Evolutionary conservation across 2,797 vertebrate genomes (phyloP).

Genomic region (Lerista edwardsae): DNA sequence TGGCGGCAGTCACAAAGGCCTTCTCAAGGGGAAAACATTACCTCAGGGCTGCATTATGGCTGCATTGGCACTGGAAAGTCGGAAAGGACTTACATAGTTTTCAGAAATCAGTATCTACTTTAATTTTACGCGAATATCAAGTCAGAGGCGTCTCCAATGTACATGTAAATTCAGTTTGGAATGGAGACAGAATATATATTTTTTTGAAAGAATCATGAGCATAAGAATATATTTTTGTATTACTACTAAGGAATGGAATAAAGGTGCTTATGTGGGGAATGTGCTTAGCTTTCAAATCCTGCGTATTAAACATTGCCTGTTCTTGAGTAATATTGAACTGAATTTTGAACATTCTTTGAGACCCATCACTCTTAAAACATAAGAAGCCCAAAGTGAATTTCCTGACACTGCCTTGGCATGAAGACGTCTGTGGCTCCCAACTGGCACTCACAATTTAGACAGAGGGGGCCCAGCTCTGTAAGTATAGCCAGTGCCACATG

Average conservation of each 20-base stretch:
- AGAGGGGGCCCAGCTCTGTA: too few relatives aligned
- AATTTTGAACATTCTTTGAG: constrained; percentile 66
- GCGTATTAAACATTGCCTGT: constrained; percentile 53
- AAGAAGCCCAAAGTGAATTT: constrained; percentile 59
- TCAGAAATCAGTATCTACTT: background rate
- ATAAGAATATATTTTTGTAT: constrained; percentile 46
- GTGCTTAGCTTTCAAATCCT: constrained; percentile 61
- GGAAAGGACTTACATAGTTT: background rate
- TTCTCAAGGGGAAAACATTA: too few relatives aligned
- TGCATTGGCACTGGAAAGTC: too few relatives aligned
- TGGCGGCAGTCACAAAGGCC: too few relatives aligned
- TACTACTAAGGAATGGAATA: constrained; percentile 61
- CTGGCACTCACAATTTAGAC: constrained; percentile 35
- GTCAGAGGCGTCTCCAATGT: constrained; percentile 14
- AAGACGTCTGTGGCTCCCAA: constrained; percentile 33
- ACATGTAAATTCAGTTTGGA: constrained; percentile 16
- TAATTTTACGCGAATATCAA: constrained; percentile 9
- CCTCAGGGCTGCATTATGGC: too few relatives aligned
- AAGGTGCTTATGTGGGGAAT: constrained; percentile 50
- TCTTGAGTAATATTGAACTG: constrained; percentile 50
- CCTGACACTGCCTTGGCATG: constrained; percentile 54
- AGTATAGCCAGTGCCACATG: too few relatives aligned
- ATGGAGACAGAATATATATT: constrained; percentile 38
- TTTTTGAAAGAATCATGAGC: constrained; percentile 22
- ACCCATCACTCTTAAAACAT: constrained; percentile 53